A percentile compares a stretch with the other conserved stretches of the same genome.
Evolutionary conservation across 1,140 invertebrate genomes (phyloP).

Genomic region (Saccostrea cuccullata): DNA sequence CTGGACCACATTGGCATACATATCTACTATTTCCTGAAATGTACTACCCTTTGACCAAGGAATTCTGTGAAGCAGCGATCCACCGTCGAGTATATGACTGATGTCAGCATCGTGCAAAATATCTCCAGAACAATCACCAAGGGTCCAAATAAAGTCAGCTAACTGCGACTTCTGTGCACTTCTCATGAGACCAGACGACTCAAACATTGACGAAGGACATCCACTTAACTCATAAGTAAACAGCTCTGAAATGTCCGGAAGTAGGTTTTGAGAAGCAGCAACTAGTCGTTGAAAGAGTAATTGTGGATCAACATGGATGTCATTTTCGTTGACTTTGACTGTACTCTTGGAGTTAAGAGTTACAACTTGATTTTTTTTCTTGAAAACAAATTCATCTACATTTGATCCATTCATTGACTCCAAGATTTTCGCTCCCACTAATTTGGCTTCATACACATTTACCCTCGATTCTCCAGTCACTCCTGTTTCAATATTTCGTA

Average conservation of each 20-base stretch:
- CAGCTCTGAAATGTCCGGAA: no score
- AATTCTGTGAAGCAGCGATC: not conserved
- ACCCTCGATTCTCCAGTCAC: constrained; percentile 36
- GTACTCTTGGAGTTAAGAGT: constrained; percentile 45
- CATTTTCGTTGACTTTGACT: constrained; percentile 36
- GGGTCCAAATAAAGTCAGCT: no score
- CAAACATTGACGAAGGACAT: no score
- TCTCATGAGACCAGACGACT: no score
- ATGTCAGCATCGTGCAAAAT: no score
- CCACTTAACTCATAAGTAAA: no score
- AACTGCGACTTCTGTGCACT: no score
- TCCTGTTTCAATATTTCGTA: constrained; percentile 57
- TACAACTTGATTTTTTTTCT: constrained; percentile 51
- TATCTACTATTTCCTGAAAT: constrained; percentile 6
- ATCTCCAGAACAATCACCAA: no score
- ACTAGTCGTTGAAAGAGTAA: constrained; percentile 49
- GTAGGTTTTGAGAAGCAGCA: no score
- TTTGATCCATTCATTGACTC: constrained; percentile 50
- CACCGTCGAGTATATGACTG: not conserved
- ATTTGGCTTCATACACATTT: constrained; percentile 51
- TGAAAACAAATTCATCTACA: constrained; percentile 42
- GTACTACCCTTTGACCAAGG: not conserved
- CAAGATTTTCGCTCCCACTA: constrained; percentile 53
- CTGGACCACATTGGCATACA: not conserved
- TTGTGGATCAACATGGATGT: constrained; percentile 56